Conservation (phyloP, 2,888 invertebrate genomes). For the Chaitophorus viminalis region DNA sequence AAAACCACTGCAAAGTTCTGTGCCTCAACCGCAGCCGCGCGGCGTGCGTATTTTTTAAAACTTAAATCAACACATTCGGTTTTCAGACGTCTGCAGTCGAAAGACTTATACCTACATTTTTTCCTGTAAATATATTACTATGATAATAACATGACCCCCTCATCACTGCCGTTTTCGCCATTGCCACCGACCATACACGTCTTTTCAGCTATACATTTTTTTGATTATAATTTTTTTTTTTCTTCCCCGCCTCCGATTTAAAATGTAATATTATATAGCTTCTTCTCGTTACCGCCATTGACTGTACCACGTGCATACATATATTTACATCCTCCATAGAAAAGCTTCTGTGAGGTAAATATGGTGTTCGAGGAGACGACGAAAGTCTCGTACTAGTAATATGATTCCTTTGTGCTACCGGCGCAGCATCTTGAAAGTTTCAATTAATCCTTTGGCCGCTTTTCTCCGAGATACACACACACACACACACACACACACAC, state of each 20-base stretch:
- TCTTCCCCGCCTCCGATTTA: not conserved
- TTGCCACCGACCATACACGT: not conserved
- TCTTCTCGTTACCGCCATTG: constrained; percentile 5
- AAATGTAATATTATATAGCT: not conserved
- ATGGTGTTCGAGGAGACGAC: not conserved
- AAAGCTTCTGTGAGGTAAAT: constrained; percentile 36
- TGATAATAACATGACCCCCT: not conserved
- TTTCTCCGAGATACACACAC: constrained; percentile 12
- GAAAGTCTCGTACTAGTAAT: constrained; percentile 26
- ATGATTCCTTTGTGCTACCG: constrained; percentile 45
- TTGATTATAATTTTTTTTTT: not conserved
- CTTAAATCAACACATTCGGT: constrained; percentile 34
- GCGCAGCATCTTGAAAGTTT: constrained; percentile 58
- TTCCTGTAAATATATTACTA: not conserved
- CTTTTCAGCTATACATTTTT: constrained; percentile 29
- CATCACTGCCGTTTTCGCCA: not conserved
- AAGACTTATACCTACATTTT: constrained; percentile 23
- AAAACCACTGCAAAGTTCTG: constrained; percentile 11
- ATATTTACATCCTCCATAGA: not conserved
- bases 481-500: not conserved
- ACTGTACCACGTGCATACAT: not conserved
- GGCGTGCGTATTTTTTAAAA: not conserved
- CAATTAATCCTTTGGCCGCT: constrained; percentile 51
- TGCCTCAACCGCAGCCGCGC: not conserved
- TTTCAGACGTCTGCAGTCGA: constrained; percentile 35